These are phyloP conservation scores for Conomelus anceps DNA, from an alignment of 2,888 invertebrate genomes.

Conservation along the genomic window DNA sequence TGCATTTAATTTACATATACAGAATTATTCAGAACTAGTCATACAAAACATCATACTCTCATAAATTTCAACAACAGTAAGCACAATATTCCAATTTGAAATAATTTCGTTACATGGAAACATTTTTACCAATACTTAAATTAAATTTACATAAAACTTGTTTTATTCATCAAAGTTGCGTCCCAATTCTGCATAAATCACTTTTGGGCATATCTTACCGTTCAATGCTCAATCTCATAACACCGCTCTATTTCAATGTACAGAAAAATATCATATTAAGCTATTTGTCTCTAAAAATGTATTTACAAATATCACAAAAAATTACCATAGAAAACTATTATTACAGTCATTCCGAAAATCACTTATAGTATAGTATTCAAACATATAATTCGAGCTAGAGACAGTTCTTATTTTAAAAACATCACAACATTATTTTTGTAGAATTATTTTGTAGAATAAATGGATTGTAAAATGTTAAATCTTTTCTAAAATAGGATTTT, in stretches of 20 bases:
- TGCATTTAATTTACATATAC: no score
- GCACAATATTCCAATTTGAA: not conserved
- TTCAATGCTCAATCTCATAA: not conserved
- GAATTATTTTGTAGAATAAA: no score
- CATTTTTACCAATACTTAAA: not conserved
- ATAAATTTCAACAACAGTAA: not conserved
- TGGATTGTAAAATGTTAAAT: no score
- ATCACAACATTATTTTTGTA: not conserved
- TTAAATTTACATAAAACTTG: no score
- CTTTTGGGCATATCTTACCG: not conserved
- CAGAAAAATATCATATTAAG: not conserved
- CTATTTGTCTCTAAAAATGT: not conserved
- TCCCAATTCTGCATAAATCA: not conserved
- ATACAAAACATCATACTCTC: no score
- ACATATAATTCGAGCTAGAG: not conserved
- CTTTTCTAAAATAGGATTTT: no score
- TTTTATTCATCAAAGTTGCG: not conserved
- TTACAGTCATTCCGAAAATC: not conserved
- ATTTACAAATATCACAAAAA: not conserved
- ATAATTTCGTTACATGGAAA: not conserved
- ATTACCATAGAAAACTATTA: not conserved
- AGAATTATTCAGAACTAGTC: no score
- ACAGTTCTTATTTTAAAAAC: not conserved
- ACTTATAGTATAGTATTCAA: no score
- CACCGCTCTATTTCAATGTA: not conserved